Evolutionary conservation across 1,140 invertebrate species (phyloP).

Genomic region (Oedothorax gibbosus): DNA sequence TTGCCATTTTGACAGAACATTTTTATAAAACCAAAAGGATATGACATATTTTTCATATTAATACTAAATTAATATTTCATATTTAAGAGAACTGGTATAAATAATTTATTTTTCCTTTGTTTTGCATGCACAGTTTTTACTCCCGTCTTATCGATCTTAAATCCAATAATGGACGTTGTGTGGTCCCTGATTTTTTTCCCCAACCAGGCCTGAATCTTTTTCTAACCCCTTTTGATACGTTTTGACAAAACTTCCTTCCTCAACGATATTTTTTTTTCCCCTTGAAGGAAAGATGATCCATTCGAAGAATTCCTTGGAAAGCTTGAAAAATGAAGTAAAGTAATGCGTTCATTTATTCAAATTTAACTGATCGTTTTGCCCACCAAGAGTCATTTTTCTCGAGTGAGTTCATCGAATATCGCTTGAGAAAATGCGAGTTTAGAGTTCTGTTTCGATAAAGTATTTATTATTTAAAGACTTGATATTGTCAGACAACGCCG

Average conservation of each 20-base stretch:
- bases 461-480: too few species aligned
- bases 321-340: conserved; percentile 26
- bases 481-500: too few species aligned
- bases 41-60: too few species aligned
- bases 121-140: too few species aligned
- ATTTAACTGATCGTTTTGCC: conserved; percentile 30
- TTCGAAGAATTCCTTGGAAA: background rate
- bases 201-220: background rate
- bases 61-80: too few species aligned
- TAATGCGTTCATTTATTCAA: conserved; percentile 36
- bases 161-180: conserved; percentile 38
- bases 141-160: conserved; percentile 21
- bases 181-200: conserved; percentile 7
- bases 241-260: background rate
- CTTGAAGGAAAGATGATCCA: conserved; percentile 6
- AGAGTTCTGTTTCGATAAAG: too few species aligned
- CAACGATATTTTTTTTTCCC: background rate
- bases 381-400: conserved; percentile 5
- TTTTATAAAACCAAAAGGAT: too few species aligned
- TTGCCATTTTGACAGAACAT: too few species aligned
- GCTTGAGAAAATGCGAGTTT: background rate
- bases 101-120: too few species aligned
- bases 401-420: conserved; percentile 1
- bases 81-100: too few species aligned
- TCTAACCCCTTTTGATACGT: conserved; percentile 9